Evolutionary conservation across 2,888 invertebrate species (phyloP).

Genomic region (Acronicta alni): DNA sequence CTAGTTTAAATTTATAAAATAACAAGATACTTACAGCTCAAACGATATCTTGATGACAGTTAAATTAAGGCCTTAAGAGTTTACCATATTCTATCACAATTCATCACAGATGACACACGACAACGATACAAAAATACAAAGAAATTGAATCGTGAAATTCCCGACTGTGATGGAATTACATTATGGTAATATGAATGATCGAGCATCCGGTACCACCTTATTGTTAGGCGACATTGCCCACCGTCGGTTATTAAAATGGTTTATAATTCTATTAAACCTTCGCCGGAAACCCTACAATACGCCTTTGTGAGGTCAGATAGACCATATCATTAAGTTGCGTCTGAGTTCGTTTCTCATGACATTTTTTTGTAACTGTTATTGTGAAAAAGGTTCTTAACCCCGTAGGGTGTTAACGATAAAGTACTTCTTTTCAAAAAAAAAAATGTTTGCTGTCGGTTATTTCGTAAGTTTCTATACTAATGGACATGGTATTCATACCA

Average conservation of each 20-base stretch:
- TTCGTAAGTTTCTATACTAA: no score
- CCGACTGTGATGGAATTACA: constrained; percentile 65
- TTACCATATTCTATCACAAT: constrained; percentile 16
- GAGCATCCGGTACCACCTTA: constrained; percentile 75
- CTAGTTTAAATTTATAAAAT: no score
- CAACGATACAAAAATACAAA: constrained; percentile 41
- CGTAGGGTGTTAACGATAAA: constrained; percentile 25
- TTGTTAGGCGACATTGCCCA: constrained; percentile 68
- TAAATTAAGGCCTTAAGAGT: constrained; percentile 1
- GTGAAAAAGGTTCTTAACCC: constrained; percentile 41
- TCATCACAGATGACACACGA: constrained; percentile 16
- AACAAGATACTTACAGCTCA: neutral
- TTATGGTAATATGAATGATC: constrained; percentile 76
- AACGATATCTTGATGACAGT: neutral
- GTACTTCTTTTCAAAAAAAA: no score
- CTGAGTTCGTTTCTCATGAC: constrained; percentile 23
- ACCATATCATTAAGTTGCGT: constrained; percentile 48
- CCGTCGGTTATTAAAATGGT: constrained; percentile 68
- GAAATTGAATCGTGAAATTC: constrained; percentile 59
- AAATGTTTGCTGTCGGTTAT: constrained; percentile 43
- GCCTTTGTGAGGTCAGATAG: constrained; percentile 57
- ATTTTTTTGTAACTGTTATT: constrained; percentile 39
- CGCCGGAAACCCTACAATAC: constrained; percentile 64
- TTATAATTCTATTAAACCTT: constrained; percentile 64
- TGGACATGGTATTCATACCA: no score